Evolutionary conservation across 1,140 invertebrate species (phyloP).

Genomic region (Drosophila rufa): DNA sequence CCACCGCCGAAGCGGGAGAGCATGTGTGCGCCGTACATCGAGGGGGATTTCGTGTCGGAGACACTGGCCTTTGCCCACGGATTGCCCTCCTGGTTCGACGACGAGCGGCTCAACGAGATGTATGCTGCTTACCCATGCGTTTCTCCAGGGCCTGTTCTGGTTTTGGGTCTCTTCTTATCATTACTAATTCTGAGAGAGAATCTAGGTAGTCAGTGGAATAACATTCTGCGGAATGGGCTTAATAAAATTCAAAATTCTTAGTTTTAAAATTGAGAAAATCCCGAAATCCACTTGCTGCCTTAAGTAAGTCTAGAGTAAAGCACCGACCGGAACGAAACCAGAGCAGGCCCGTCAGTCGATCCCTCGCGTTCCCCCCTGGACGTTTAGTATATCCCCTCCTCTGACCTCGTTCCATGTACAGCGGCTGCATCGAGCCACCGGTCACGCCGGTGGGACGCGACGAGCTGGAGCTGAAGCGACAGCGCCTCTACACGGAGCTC

Average conservation of each 20-base stretch:
- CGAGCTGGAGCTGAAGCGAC: conserved; percentile 90
- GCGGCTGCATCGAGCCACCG: conserved; percentile 87
- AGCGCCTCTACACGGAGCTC: conserved; percentile 91
- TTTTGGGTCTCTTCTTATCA: not conserved
- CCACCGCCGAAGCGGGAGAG: conserved; percentile 82
- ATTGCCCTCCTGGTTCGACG: conserved; percentile 83
- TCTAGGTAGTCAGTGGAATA: not conserved
- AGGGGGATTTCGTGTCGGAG: conserved; percentile 65
- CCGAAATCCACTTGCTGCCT: not conserved
- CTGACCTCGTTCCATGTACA: conserved; percentile 40
- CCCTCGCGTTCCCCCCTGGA: not conserved
- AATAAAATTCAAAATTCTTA: conserved; percentile 1
- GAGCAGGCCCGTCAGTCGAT: conserved; percentile 8
- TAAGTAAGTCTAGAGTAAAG: not conserved
- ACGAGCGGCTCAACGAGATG: conserved; percentile 81
- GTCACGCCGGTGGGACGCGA: conserved; percentile 91
- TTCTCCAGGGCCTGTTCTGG: conserved; percentile 26
- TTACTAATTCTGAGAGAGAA: not conserved
- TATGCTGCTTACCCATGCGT: conserved; percentile 50
- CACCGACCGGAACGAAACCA: conserved; percentile 22
- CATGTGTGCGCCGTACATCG: conserved; percentile 85
- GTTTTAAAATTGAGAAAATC: not conserved
- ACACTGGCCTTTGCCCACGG: conserved; percentile 75
- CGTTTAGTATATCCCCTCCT: conserved; percentile 6
- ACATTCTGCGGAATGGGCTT: not conserved